Percentiles rank a stretch among this genome's conserved stretches.
phyloP scores from a whole-genome alignment of 1,140 invertebrate species.

The Vanessa tameamea region DNA sequence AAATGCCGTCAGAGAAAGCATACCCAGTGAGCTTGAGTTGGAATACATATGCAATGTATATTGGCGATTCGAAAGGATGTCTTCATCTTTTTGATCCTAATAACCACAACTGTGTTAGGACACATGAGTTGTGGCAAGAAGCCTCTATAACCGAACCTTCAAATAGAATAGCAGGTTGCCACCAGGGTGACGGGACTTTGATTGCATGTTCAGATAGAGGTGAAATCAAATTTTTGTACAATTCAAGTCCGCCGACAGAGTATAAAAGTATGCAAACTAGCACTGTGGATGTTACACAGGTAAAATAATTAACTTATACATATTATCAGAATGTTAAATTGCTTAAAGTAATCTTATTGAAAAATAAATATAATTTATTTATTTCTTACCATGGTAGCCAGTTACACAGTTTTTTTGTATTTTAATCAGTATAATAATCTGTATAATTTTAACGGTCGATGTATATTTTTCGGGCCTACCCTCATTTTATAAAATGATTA shows the following conservation, averaged over 20 bases:
- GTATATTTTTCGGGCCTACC: too few relatives aligned
- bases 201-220: conserved; percentile 57
- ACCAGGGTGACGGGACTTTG: conserved; percentile 40
- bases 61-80: conserved; percentile 69
- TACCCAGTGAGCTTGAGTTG: conserved; percentile 71
- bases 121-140: conserved; percentile 63
- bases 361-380: too few relatives aligned
- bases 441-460: too few relatives aligned
- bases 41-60: conserved; percentile 62
- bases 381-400: too few relatives aligned
- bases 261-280: conserved; percentile 59
- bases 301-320: background rate
- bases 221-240: conserved; percentile 75
- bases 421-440: too few relatives aligned
- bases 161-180: conserved; percentile 45
- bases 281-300: conserved; percentile 70
- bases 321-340: too few relatives aligned
- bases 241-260: conserved; percentile 61
- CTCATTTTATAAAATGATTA: too few relatives aligned
- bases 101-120: conserved; percentile 49
- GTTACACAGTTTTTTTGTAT: too few relatives aligned
- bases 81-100: conserved; percentile 68
- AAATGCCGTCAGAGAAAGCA: conserved; percentile 61
- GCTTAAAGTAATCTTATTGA: too few relatives aligned
- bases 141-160: conserved; percentile 54